Evolutionary conservation across 2,797 vertebrate genomes (phyloP), one percentile per base, ranked within the genome.

Genomic region (Emydoidea blandingii): DNA sequence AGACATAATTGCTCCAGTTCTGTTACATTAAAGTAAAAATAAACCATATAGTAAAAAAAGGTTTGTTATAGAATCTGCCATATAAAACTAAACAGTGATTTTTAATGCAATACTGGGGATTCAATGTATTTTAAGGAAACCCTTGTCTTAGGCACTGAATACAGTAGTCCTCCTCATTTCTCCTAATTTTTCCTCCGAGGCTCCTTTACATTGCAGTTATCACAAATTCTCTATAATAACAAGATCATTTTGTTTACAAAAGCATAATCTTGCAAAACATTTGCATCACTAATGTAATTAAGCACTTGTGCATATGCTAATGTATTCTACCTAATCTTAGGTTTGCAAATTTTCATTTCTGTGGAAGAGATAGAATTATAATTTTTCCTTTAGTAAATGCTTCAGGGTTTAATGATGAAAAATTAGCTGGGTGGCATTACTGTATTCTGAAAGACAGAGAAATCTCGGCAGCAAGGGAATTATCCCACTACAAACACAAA

Each of bases 231-330:
- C 96, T 95, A 94, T 94, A 97, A 97, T 91, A 98, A 97, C 68
- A 97, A 97, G 97, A 98, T 98, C 86, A 95, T 95, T 96, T 97
- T 97, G 93, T 98, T 98, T 98, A 97, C 95, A 96, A 97, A 98
- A 93, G 83, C 91, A 96, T 95, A 97, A 96, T 97, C 95, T 97
- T 97, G 95, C 97, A 97, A 97, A 98, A 97, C 59, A 96, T 98
- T 98, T 98, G 97, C 97, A 98, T 98, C 95, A 90, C 96, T 98
- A 98, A 98, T 98, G 96, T 97, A 98, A 98, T 98, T 98, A 98
- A 98, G 92, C 93, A 92, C 95, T 98, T 98, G 90, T 97, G 96
- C 92, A 94, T 85, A 97, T 83, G 91, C 90, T 97, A 97, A 97
- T 97, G 31, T 90, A 57, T 56, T 92, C 84, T 94, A 97, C 95